Evolutionary conservation across 2,113 vertebrate species (phyloP), one percentile per base, ranked within the genome.

Genomic region (Cranoglanis bouderius): DNA sequence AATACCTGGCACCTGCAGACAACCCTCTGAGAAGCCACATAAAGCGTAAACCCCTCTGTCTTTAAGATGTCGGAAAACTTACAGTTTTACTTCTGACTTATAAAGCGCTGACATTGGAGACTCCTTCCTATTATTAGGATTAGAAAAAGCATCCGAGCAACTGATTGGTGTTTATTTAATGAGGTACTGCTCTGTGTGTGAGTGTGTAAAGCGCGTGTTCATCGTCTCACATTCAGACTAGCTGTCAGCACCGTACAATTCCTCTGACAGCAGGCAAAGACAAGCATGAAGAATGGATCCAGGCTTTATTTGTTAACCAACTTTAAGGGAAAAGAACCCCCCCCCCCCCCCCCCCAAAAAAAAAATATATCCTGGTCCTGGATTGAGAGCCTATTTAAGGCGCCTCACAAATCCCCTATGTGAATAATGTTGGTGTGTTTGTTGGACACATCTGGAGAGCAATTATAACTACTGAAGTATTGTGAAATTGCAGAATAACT

Each of bases 391-490:
- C 46, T 57, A 74, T 49, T 77, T 49, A 63, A 32, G 29, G 6
- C 4, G 26, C 10, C 82, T 40, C 72, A 38, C 78, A 51, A 85
- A 85, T 77, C 46, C 43, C 2, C 46, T 51, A 3, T 35, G 61
- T 35, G 32, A 67, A 85, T 78, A 78, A 35, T 32, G 21, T 61
- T 35, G 51, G n/a, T 65, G 83, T 51, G 61, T 77, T 84, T 84
- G 32, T 51, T 78, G 72, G 77, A 77, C 72, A 61, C 72, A 88
- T 84, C 88, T 85, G 46, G 72, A 78, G 72, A 78, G 70, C 72
- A 85, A 67, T 85, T 85, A 84, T 65, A 85, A 88, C 67, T 74
- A 77, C 82, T 38, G 67, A 77, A 65, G 82, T 84, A 49, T 84
- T 61, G 72, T 57, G 12, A 35, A n/a, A 84, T 72, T 59, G 81